Evolutionary conservation across 2,888 invertebrate genomes (phyloP).

Genomic region (Erpobdella octoculata): DNA sequence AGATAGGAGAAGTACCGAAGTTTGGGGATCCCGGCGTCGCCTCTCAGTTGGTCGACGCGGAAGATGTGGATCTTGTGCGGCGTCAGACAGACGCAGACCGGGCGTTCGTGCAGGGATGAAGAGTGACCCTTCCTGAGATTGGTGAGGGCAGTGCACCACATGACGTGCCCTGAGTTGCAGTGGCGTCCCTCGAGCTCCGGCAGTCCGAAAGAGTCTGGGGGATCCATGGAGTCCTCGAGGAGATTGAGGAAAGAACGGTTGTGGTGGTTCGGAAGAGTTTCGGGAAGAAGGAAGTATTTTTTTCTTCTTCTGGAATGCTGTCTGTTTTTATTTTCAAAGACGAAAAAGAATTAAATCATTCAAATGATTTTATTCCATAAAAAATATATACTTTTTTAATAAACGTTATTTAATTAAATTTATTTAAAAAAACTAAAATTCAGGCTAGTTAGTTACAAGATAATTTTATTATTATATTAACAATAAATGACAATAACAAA

Average conservation of each 20-base stretch:
- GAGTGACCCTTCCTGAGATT: slow-evolving; percentile 24
- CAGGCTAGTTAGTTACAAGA: no score
- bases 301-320: no score
- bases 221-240: slow-evolving; percentile 32
- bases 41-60: slow-evolving; percentile 35
- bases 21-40: slow-evolving; percentile 42
- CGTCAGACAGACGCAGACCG: slow-evolving; percentile 41
- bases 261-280: slow-evolving; percentile 35
- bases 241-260: slow-evolving; percentile 32
- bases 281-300: slow-evolving; percentile 36
- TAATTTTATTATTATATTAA: no score
- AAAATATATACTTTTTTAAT: no score
- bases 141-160: slow-evolving; percentile 44
- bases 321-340: no score
- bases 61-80: slow-evolving; percentile 37
- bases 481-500: no score
- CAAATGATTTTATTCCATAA: no score
- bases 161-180: slow-evolving; percentile 40
- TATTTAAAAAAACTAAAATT: no score
- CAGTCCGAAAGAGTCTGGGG: slow-evolving; percentile 15
- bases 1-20: slow-evolving; percentile 45
- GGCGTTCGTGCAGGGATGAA: slow-evolving; percentile 37
- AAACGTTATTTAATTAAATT: no score
- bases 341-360: no score
- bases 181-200: slow-evolving; percentile 22